These are phyloP conservation scores for Zoanthus solanderi DNA, from an alignment of 92 coral and sea anemone genomes.

Conservation along the genomic window DNA sequence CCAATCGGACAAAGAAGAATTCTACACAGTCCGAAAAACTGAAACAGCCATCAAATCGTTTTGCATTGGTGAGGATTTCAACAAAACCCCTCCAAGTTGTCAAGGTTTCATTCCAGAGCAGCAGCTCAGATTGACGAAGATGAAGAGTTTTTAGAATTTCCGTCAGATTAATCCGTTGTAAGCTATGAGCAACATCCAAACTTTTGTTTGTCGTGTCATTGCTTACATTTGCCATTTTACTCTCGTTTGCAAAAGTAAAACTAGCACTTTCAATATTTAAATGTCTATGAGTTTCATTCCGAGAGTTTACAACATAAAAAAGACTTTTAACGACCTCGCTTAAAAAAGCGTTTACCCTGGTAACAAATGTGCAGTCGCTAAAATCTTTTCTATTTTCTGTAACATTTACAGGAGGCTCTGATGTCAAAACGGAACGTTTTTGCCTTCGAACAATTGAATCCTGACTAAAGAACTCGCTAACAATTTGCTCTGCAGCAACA, in stretches of 20 bases:
- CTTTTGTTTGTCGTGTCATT: neutral
- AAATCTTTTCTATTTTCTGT: constrained; percentile 20
- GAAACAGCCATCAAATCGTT: constrained; percentile 54
- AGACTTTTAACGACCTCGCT: constrained; percentile 50
- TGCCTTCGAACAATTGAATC: neutral
- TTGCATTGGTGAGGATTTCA: constrained; percentile 21
- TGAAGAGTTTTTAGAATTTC: constrained; percentile 12
- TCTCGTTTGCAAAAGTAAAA: neutral
- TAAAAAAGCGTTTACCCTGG: constrained; percentile 47
- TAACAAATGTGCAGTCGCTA: constrained; percentile 27
- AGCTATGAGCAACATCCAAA: neutral
- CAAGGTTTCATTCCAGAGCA: constrained; percentile 45
- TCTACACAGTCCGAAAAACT: constrained; percentile 56
- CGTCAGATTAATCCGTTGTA: neutral
- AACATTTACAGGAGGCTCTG: constrained; percentile 15
- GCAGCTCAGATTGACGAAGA: neutral
- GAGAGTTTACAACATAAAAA: constrained; percentile 8
- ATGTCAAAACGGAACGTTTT: constrained; percentile 14
- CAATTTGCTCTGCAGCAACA: constrained; percentile 56
- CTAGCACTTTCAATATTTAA: neutral
- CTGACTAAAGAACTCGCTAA: constrained; percentile 51
- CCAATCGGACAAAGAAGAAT: constrained; percentile 35
- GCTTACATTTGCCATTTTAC: neutral
- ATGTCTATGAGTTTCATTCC: constrained; percentile 3
- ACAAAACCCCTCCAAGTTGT: constrained; percentile 32